Conservation (phyloP, 2,888 invertebrate genomes). For the Merodon equestris region DNA sequence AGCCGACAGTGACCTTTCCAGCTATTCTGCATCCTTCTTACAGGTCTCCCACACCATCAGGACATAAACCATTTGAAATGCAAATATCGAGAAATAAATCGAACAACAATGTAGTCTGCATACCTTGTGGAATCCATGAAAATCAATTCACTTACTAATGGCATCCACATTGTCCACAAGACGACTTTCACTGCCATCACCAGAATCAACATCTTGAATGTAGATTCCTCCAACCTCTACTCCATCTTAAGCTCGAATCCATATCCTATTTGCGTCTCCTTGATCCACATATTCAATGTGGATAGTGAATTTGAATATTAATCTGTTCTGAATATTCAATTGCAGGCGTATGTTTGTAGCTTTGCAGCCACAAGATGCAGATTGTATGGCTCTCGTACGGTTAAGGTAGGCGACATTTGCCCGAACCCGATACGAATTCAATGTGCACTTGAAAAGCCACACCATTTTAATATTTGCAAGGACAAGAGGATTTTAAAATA, state of each 20-base stretch:
- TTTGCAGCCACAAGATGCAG: conserved; percentile 25
- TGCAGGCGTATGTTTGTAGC: conserved; percentile 33
- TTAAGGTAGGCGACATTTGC: conserved; percentile 13
- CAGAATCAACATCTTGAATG: conserved; percentile 38
- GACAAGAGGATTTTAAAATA: conserved; percentile 60
- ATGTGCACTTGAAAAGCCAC: conserved; percentile 58
- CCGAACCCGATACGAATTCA: conserved; percentile 44
- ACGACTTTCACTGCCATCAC: conserved; percentile 53
- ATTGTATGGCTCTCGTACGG: not conserved
- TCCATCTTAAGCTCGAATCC: not conserved
- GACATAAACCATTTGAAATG: no score
- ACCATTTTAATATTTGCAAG: conserved; percentile 65
- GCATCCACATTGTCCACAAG: conserved; percentile 35
- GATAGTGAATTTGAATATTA: conserved; percentile 63
- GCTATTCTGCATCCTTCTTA: no score
- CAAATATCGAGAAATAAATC: no score
- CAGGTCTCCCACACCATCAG: no score
- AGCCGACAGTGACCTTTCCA: no score
- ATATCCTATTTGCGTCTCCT: conserved; percentile 57
- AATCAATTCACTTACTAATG: conserved; percentile 37
- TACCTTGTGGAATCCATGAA: conserved; percentile 12
- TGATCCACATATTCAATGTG: conserved; percentile 57
- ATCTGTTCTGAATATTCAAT: conserved; percentile 65
- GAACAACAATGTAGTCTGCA: no score
- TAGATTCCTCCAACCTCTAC: conserved; percentile 17